phyloP scores from a whole-genome alignment of 2,113 vertebrate genomes.

The Microtus oregoni region DNA sequence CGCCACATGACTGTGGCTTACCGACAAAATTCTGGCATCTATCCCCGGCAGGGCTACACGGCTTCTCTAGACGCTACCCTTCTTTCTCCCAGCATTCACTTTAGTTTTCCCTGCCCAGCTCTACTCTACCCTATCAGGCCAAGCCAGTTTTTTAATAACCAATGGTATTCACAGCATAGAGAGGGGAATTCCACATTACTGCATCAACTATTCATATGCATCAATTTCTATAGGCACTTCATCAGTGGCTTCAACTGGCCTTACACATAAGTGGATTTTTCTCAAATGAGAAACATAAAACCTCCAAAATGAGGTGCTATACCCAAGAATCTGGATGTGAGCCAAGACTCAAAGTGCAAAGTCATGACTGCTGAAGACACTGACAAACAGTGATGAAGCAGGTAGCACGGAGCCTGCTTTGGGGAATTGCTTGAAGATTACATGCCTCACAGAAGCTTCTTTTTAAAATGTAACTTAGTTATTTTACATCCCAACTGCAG shows the following conservation, averaged over 20 bases:
- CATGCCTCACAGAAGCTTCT: neutral
- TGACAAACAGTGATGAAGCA: neutral
- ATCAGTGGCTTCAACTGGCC: neutral
- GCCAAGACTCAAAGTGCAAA: neutral
- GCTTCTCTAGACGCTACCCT: too few species aligned
- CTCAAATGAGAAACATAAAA: slow-evolving; percentile 35
- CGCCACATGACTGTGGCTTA: too few species aligned
- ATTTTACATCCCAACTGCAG: neutral
- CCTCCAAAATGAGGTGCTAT: neutral
- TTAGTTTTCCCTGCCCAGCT: too few species aligned
- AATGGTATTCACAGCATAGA: too few species aligned
- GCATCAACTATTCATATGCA: neutral
- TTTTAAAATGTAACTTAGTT: neutral
- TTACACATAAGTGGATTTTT: neutral
- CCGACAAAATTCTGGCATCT: too few species aligned
- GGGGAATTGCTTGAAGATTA: neutral
- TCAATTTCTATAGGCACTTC: neutral
- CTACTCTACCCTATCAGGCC: too few species aligned
- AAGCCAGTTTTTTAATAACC: too few species aligned
- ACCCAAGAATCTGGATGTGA: neutral
- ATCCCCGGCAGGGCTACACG: too few species aligned
- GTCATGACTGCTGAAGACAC: neutral
- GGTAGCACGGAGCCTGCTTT: neutral
- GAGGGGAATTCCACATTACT: neutral
- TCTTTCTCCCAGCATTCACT: too few species aligned